Evolutionary conservation across 1,140 invertebrate species (phyloP), one percentile per base, ranked within the genome.

Genomic region (Achroia grisella): DNA sequence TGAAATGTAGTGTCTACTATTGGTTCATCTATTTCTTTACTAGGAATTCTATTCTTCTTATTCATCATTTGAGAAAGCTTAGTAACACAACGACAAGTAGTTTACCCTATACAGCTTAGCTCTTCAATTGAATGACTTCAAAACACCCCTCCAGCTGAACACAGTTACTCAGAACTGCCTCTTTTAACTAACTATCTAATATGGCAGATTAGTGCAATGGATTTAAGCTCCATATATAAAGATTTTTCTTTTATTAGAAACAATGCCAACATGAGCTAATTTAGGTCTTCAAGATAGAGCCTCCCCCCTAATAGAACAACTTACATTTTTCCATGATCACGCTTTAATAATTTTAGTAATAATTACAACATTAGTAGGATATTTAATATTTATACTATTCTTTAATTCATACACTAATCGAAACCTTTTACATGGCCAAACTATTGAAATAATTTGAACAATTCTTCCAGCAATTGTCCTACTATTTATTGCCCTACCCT

Each of bases 1-100:
- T 92, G 90, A 89, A 93, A 93, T 88, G 66, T 88, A 54, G 54
- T 92, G 48, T 91, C 90, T 23, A 90, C 89, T 28, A 74, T 91
- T 60, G 90, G 91, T 37, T 88, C 88, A 45, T 62, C 88, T 49
- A 89, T 90, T 61, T 90, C 89, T 9, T 62, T 89, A 49, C 39
- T 89, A 49, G 68, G 69, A 40, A 72, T 90, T 37, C 69, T 88
- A 39, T 87, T 92, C 68, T 76, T 90, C 50, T 83, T 72, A 65
- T 88, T 90, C 6, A 23, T 6, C 57, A 67, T 81, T 58, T 77
- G 69, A 81, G 71, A 77, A 71, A 73, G 71, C 46, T 56, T 78
- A 66, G 58, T 75, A 44, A 71, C 61, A 10, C 56, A 78, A 64
- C 87, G 86, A 48, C 60, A 71, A 52, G 59, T 84, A 53, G 47